Evolutionary conservation across 2,888 invertebrate genomes (phyloP), one percentile per base, ranked within the genome.

Genomic region (Tiphia femorata): DNA sequence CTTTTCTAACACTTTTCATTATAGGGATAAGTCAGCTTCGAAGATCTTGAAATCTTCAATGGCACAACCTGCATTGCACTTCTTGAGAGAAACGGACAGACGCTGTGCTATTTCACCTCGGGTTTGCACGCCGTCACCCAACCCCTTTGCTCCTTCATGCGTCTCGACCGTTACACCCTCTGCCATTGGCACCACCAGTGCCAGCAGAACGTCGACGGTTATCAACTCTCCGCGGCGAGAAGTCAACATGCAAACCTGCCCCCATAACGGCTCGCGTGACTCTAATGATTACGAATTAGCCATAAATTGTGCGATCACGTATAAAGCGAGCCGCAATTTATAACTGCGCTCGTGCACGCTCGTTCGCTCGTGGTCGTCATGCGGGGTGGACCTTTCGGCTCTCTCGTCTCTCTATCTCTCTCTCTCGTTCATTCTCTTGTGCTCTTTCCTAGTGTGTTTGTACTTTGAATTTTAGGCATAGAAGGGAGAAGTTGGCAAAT

Each of bases 231-330:
- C 62, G 54, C 61, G 50, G 64, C 58, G 72, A 62, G 62, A 64
- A 77, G 74, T 76, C 77, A 67, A 71, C 75, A 68, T 67, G 76
- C 72, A 53, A 75, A 43, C 67, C 54, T 54, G 68, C 62, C 69
- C n/a, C 68, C 65, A 58, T 72, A 75, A 69, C 71, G 69, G 73
- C 68, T 78, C 68, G 78, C 78, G 78, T 78, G 77, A 77, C 75
- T 74, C 66, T 76, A 73, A 77, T 78, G 68, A 76, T 77, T 77
- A 73, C 73, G 70, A 75, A 77, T 78, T 76, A 78, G 68, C 70
- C 69, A 76, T 76, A 76, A 78, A 78, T 78, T 72, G 73, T 69
- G 70, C 70, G 75, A 77, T 78, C 33, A 33, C 77, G 64, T 72
- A 75, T 76, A 73, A 77, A 75, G 67, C 70, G 69, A 2, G 53